phyloP scores from a whole-genome alignment of 2,888 invertebrate species.

The Netelia melanura region DNA sequence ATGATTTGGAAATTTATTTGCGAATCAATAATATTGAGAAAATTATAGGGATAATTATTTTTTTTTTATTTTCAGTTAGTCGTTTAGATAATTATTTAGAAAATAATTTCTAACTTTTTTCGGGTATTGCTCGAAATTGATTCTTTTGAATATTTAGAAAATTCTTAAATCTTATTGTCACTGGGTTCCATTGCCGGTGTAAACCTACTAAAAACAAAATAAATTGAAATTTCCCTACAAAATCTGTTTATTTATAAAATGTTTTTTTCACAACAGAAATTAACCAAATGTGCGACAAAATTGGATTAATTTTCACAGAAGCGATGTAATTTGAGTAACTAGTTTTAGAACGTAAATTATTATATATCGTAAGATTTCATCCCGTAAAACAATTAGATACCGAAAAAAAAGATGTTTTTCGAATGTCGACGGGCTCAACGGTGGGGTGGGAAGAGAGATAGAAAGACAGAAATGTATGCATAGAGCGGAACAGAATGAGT shows the following conservation, averaged over 20 bases:
- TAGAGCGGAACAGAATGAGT: constrained; percentile 30
- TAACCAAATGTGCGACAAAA: not conserved
- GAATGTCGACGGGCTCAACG: constrained; percentile 8
- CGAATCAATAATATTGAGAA: no score
- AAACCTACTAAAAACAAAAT: no score
- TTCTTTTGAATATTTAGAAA: no score
- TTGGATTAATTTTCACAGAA: not conserved
- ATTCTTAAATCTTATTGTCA: no score
- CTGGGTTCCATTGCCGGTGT: no score
- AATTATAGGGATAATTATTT: no score
- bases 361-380: constrained; percentile 15
- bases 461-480: constrained; percentile 15
- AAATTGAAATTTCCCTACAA: not conserved
- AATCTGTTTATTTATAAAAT: not conserved
- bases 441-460: not conserved
- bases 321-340: not conserved
- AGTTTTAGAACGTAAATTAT: not conserved
- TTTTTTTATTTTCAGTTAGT: no score
- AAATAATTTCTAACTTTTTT: no score
- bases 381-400: constrained; percentile 25
- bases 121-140: no score
- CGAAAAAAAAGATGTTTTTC: constrained; percentile 24
- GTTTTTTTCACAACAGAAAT: not conserved
- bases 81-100: no score
- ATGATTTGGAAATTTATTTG: no score